A percentile compares a stretch with the other conserved stretches of the same genome.
phyloP scores from a whole-genome alignment of 2,113 vertebrate genomes.

The Aldabrachelys gigantea region DNA sequence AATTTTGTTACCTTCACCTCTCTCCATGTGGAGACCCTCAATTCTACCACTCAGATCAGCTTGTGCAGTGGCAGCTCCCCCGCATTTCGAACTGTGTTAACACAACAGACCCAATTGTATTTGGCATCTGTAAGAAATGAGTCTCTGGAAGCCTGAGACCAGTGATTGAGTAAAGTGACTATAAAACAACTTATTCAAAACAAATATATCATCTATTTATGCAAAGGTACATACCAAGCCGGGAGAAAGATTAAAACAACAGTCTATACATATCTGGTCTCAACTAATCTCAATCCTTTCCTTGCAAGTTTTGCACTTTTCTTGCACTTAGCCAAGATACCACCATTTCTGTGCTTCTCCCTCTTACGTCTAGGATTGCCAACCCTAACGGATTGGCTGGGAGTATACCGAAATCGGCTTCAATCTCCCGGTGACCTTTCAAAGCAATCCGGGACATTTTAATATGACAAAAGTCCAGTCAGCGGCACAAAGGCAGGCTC shows the following conservation, averaged over 20 bases:
- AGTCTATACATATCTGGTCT: background rate
- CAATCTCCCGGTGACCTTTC: too few relatives aligned
- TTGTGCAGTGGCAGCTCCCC: background rate
- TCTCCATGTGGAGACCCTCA: background rate
- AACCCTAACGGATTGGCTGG: too few relatives aligned
- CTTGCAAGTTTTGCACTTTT: background rate
- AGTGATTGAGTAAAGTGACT: background rate
- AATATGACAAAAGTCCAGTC: too few relatives aligned
- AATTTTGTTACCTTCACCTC: background rate
- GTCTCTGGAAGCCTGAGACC: background rate
- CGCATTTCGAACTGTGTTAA: background rate
- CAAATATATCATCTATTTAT: background rate
- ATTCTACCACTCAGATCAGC: background rate
- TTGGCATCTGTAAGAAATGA: background rate
- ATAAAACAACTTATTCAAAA: background rate
- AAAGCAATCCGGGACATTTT: too few relatives aligned
- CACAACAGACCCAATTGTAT: background rate
- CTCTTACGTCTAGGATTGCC: too few relatives aligned
- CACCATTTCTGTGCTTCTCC: background rate
- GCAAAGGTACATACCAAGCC: background rate
- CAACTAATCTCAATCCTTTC: background rate
- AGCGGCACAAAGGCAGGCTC: too few relatives aligned
- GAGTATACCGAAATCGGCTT: too few relatives aligned
- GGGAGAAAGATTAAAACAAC: background rate
- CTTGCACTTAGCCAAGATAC: background rate